Percentiles rank a stretch among this genome's conserved stretches.
These are phyloP conservation scores for Aythya baeri DNA, from an alignment of 2,113 vertebrate species.

Conservation along the genomic window DNA sequence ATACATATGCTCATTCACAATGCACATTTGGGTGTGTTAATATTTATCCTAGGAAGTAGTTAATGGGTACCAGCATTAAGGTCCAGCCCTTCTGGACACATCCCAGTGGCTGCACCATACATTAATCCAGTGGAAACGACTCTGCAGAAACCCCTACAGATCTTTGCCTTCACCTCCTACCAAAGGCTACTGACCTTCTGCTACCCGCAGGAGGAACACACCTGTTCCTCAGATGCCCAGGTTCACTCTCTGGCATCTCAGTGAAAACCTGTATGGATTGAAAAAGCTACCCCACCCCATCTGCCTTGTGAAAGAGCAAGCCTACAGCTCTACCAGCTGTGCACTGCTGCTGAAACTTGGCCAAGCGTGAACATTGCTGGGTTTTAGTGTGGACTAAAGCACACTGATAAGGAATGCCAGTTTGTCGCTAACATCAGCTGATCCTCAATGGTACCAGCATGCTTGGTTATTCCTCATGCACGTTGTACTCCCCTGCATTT, in stretches of 20 bases:
- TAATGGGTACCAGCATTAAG: not conserved
- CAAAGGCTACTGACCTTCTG: not conserved
- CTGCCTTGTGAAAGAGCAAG: not conserved
- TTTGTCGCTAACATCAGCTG: not conserved
- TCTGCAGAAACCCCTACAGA: not conserved
- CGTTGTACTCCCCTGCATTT: fast-evolving
- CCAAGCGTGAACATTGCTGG: not conserved
- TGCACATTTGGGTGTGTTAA: not conserved
- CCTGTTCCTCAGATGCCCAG: not conserved
- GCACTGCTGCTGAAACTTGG: fast-evolving
- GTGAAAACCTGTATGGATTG: not conserved
- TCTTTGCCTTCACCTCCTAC: not conserved
- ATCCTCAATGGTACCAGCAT: fast-evolving
- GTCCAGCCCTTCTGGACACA: not conserved
- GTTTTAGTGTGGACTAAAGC: not conserved
- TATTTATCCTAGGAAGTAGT: not conserved
- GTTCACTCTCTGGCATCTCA: not conserved
- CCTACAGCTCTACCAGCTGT: not conserved
- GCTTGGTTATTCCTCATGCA: not conserved
- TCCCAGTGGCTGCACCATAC: not conserved
- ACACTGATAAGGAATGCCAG: not conserved
- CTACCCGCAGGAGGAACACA: not conserved
- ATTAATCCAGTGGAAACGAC: not conserved
- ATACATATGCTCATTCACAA: not conserved
- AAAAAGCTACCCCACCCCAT: not conserved